Evolutionary conservation across 2,888 invertebrate genomes (phyloP), one percentile per base, ranked within the genome.

Genomic region (Lasioglossum oenotherae): DNA sequence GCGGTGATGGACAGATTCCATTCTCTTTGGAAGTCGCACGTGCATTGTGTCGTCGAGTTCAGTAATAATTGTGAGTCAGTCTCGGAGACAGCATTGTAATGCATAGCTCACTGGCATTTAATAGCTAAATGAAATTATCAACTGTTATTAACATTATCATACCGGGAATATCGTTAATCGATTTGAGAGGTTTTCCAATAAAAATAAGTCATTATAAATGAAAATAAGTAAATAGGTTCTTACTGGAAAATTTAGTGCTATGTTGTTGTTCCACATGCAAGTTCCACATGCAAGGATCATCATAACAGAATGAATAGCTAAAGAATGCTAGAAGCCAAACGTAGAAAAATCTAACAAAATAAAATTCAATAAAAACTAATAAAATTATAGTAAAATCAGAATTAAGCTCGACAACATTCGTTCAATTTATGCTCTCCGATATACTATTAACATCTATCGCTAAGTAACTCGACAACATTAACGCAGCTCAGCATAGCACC

Each of bases 401-500:
- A 0, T 44, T 14, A 44, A 44, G 4, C 44, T 44, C 44, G 44
- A 44, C 44, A 44, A 44, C 14, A 14, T 12, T 69, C 23, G 14
- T 35, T 69, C 12, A 69, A 23, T 69, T 69, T 10, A 41, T 41
- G 38, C 35, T 38, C n/a, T 23, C 12, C n/a, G 23, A 38, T 5
- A 4, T 35, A 69, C 4, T 10, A 23, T 12, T 38, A 69, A n/a
- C 41, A 3, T 23, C n/a, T 10, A n/a, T 38, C 10, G 12, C 41
- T 10, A 23, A 73, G 27, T 31, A 76, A 23, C 73, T 53, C 49
- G 35, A 53, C 35, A 78, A 81, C 69, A 78, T 60, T 73, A 81
- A 80, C 23, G 49, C 82, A 81, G 71, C 85, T 76, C 79, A 86
- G 88, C 83, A 85, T 88, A 89, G 80, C 84, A 84, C 89, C 83